Conservation (phyloP, 2,797 vertebrate species). For the Crenuchus spilurus region DNA sequence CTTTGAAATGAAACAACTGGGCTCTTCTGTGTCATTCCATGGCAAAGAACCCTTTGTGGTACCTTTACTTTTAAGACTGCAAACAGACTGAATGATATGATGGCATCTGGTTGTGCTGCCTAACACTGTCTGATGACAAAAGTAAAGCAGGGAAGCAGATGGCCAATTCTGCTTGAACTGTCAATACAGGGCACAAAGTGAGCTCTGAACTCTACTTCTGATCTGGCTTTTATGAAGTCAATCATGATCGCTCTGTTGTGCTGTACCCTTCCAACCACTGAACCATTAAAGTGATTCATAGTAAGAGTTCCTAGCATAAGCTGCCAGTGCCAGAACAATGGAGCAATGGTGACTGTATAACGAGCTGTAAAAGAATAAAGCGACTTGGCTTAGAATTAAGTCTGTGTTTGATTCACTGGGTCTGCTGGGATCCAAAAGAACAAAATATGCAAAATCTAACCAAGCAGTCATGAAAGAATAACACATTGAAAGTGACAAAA, state of each 20-base stretch:
- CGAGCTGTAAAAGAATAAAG: not conserved
- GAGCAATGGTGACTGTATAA: not conserved
- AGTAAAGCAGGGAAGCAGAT: not conserved
- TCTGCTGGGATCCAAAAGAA: not conserved
- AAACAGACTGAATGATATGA: not conserved
- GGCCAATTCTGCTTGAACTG: not conserved
- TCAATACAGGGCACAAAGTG: not conserved
- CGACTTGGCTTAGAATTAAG: not conserved
- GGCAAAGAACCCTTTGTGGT: not conserved
- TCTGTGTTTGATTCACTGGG: not conserved
- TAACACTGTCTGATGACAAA: not conserved
- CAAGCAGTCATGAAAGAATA: not conserved
- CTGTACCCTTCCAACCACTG: not conserved
- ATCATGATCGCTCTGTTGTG: not conserved
- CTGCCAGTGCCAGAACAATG: not conserved
- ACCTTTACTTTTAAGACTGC: not conserved
- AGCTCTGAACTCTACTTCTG: not conserved
- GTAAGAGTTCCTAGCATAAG: not conserved
- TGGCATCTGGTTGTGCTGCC: not conserved
- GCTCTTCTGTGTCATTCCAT: not conserved
- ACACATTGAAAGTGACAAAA: not conserved
- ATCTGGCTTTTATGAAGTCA: not conserved
- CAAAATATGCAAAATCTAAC: not conserved
- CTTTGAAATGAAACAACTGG: not conserved
- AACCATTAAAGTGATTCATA: not conserved